A percentile compares a stretch with the other conserved stretches of the same genome.
phyloP scores from a whole-genome alignment of 2,888 invertebrate species.

The Hedychridium roseum region DNA sequence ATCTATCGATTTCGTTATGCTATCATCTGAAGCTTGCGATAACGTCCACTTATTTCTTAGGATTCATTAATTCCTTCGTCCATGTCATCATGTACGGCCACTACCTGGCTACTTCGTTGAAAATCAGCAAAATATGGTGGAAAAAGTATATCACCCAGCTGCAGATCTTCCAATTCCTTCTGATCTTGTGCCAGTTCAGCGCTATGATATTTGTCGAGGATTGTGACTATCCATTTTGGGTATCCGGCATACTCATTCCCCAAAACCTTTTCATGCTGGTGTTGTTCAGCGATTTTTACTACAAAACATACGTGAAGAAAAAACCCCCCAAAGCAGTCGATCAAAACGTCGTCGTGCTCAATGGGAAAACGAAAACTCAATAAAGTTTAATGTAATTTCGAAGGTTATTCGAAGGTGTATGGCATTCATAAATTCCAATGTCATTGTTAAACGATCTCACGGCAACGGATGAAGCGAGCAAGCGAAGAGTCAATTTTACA shows the following conservation, averaged over 20 bases:
- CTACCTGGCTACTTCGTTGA: constrained; percentile 75
- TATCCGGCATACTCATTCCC: constrained; percentile 67
- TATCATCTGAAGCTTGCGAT: neutral
- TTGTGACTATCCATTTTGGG: constrained; percentile 71
- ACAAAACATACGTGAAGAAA: constrained; percentile 68
- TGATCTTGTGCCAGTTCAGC: constrained; percentile 68
- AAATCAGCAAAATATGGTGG: constrained; percentile 75
- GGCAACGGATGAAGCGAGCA: too few relatives aligned
- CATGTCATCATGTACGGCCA: constrained; percentile 85
- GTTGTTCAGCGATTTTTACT: constrained; percentile 75
- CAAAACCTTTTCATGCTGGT: constrained; percentile 74
- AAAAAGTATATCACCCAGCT: constrained; percentile 86
- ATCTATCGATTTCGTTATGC: neutral
- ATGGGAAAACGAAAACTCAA: constrained; percentile 1
- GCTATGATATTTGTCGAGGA: constrained; percentile 64
- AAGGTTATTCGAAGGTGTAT: too few relatives aligned
- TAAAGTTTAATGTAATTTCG: neutral
- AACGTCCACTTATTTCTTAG: constrained; percentile 56
- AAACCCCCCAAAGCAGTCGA: constrained; percentile 22
- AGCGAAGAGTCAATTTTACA: too few relatives aligned
- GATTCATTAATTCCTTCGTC: constrained; percentile 76
- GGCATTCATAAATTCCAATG: too few relatives aligned
- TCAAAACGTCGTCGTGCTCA: constrained; percentile 33
- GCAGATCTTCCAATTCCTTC: constrained; percentile 78
- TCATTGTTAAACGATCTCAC: too few relatives aligned